Conservation (phyloP, 2,888 invertebrate genomes). For the Drosophila meridionalis region DNA sequence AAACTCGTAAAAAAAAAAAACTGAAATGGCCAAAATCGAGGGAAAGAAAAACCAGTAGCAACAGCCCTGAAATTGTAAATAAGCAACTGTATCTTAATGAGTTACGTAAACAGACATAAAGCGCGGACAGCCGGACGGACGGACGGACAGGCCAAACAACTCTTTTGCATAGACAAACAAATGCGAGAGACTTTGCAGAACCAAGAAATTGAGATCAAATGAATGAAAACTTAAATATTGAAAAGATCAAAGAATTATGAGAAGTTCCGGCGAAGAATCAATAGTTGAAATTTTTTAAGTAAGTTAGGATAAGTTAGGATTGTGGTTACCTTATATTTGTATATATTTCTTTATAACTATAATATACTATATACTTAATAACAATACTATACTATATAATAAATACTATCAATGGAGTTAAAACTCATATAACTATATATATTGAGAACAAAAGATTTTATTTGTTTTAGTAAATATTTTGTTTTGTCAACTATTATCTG, state of each 20-base stretch:
- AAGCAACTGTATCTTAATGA: constrained; percentile 53
- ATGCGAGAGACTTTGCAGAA: neutral
- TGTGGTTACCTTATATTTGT: no score
- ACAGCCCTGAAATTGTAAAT: constrained; percentile 54
- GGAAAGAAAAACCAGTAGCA: constrained; percentile 62
- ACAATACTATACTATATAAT: no score
- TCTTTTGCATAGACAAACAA: constrained; percentile 36
- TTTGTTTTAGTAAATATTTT: no score
- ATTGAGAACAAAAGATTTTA: no score
- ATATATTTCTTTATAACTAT: no score
- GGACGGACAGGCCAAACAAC: constrained; percentile 2
- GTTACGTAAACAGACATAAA: constrained; percentile 39
- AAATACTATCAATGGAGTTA: no score
- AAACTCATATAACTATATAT: no score
- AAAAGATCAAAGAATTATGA: neutral
- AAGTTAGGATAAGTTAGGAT: neutral
- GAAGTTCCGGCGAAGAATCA: neutral
- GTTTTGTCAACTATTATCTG: no score
- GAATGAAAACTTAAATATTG: neutral
- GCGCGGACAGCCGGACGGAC: neutral
- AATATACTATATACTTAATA: no score
- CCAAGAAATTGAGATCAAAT: neutral
- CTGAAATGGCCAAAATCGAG: constrained; percentile 52
- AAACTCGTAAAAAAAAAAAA: constrained; percentile 1
- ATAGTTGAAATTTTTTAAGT: neutral